Conservation (phyloP, 2,888 invertebrate species). For the Lamellibrachia satsuma region DNA sequence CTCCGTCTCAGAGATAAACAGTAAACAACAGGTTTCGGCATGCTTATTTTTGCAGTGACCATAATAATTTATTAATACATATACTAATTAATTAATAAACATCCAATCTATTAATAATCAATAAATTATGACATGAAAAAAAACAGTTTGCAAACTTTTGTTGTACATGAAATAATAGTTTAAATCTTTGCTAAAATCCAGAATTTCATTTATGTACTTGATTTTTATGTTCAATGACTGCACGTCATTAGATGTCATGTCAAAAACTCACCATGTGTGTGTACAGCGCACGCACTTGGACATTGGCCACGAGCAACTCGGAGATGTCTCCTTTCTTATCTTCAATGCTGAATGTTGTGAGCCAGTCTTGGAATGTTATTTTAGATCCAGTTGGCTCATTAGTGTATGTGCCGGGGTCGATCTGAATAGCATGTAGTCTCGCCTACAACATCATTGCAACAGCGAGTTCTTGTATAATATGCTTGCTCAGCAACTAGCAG, state of each 20-base stretch:
- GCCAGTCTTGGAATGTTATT: constrained; percentile 72
- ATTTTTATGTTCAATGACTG: neutral
- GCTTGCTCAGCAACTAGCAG: neutral
- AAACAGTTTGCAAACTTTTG: neutral
- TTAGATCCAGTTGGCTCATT: constrained; percentile 73
- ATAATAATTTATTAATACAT: too few species aligned
- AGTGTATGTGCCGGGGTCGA: constrained; percentile 78
- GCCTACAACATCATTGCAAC: constrained; percentile 68
- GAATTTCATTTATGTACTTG: neutral
- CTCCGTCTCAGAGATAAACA: neutral
- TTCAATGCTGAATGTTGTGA: constrained; percentile 70
- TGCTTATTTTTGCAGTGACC: neutral
- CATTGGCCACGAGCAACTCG: constrained; percentile 73
- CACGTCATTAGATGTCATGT: neutral
- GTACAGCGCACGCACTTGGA: constrained; percentile 73
- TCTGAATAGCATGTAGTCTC: constrained; percentile 77
- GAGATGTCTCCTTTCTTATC: constrained; percentile 70
- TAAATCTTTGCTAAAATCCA: neutral
- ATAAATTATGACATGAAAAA: neutral
- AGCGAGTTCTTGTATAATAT: neutral
- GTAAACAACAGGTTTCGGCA: neutral
- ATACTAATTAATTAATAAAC: too few species aligned
- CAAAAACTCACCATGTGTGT: constrained; percentile 74
- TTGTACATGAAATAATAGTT: neutral
- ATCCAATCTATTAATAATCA: too few species aligned